phyloP scores from a whole-genome alignment of 2,797 vertebrate species.

The Apodemus agrarius region DNA sequence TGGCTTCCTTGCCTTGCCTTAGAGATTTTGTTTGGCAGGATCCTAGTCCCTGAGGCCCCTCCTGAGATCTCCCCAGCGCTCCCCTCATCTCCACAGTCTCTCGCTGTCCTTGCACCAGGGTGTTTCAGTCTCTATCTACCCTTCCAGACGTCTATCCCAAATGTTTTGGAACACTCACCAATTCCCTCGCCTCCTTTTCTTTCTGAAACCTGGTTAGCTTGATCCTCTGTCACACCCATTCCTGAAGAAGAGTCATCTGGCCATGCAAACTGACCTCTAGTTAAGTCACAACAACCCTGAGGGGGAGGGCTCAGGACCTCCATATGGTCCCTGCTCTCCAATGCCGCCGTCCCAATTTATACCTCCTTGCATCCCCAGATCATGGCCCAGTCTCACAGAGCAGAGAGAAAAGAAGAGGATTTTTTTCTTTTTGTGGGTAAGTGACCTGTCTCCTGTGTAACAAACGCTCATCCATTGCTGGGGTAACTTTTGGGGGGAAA shows the following conservation, averaged over 20 bases:
- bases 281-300: not conserved
- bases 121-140: no score
- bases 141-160: not conserved
- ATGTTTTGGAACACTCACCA: not conserved
- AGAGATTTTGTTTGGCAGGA: not conserved
- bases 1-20: not conserved
- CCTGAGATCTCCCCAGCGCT: not conserved
- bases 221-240: not conserved
- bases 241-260: not conserved
- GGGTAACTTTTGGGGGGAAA: fast-evolving
- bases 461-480: not conserved
- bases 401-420: not conserved
- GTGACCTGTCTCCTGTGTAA: not conserved
- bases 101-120: fast-evolving
- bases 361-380: fast-evolving
- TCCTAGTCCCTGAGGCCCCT: no score
- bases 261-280: not conserved
- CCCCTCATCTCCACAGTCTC: not conserved
- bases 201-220: not conserved
- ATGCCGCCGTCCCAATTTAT: not conserved
- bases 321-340: not conserved
- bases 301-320: no score
- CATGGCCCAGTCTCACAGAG: no score
- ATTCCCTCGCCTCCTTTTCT: not conserved
- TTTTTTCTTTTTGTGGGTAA: not conserved